phyloP scores from a whole-genome alignment of 2,888 invertebrate genomes.

The Chesias legatella region DNA sequence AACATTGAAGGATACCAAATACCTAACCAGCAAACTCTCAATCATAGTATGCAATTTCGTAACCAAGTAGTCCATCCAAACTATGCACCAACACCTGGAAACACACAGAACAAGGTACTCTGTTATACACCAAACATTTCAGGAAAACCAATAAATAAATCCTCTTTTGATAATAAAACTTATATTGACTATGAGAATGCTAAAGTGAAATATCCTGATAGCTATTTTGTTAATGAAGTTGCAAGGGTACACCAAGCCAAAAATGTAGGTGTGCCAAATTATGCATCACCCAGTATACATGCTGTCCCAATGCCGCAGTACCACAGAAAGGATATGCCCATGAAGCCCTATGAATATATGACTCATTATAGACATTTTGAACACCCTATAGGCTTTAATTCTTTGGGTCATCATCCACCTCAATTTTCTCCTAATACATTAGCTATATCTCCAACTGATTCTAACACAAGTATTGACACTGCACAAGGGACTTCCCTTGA shows the following conservation, averaged over 20 bases:
- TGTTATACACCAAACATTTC: conserved; percentile 51
- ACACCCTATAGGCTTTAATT: conserved; percentile 46
- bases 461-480: conserved; percentile 66
- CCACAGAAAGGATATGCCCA: conserved; percentile 56
- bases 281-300: conserved; percentile 53
- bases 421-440: conserved; percentile 67
- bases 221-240: conserved; percentile 59
- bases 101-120: conserved; percentile 59
- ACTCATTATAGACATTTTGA: conserved; percentile 56
- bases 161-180: conserved; percentile 59
- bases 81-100: conserved; percentile 56
- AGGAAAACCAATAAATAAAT: conserved; percentile 55
- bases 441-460: conserved; percentile 72
- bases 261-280: conserved; percentile 48
- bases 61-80: conserved; percentile 59
- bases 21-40: conserved; percentile 47
- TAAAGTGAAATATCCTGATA: conserved; percentile 57
- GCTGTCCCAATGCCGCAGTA: conserved; percentile 51
- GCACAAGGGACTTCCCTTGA: conserved; percentile 56
- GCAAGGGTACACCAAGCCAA: conserved; percentile 43
- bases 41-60: conserved; percentile 53
- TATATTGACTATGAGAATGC: conserved; percentile 60
- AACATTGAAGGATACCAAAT: conserved; percentile 63
- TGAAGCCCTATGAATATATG: conserved; percentile 60
- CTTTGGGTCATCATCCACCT: conserved; percentile 53